phyloP scores from a whole-genome alignment of 1,140 invertebrate genomes.

The Drosophila kikkawai region DNA sequence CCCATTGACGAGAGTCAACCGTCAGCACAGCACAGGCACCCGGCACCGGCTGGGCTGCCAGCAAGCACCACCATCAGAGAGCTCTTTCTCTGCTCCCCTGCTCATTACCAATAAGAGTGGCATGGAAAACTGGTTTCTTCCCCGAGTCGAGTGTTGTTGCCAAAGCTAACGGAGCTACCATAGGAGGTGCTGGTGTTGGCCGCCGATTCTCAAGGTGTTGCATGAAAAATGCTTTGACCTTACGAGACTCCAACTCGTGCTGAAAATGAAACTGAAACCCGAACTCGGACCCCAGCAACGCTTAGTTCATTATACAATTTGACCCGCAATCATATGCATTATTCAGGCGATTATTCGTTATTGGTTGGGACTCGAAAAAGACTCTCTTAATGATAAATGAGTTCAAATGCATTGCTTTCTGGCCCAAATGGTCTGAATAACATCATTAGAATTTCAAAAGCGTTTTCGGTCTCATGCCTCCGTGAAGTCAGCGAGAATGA shows the following conservation, averaged over 20 bases:
- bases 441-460: slow-evolving; percentile 18
- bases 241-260: slow-evolving; percentile 34
- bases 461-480: background rate
- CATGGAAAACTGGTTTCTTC: slow-evolving; percentile 16
- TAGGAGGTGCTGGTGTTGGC: slow-evolving; percentile 11
- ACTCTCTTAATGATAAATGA: slow-evolving; percentile 35
- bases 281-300: background rate
- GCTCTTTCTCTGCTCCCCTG: slow-evolving; percentile 6
- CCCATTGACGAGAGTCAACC: slow-evolving; percentile 31
- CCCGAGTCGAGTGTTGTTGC: background rate
- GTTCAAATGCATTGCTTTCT: background rate
- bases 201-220: slow-evolving; percentile 69
- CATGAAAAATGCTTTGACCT: slow-evolving; percentile 72
- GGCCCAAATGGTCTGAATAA: background rate
- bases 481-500: slow-evolving; percentile 3
- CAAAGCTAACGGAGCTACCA: background rate
- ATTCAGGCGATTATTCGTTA: slow-evolving; percentile 52
- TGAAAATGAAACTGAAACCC: slow-evolving; percentile 13
- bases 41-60: slow-evolving; percentile 1
- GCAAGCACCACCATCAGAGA: slow-evolving; percentile 13
- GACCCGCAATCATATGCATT: slow-evolving; percentile 66
- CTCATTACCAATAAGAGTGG: slow-evolving; percentile 34
- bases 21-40: slow-evolving; percentile 6
- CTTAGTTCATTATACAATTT: slow-evolving; percentile 56
- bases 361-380: slow-evolving; percentile 9